Conservation (phyloP, 2,797 vertebrate species). For the Sebastes hubbsi region DNA sequence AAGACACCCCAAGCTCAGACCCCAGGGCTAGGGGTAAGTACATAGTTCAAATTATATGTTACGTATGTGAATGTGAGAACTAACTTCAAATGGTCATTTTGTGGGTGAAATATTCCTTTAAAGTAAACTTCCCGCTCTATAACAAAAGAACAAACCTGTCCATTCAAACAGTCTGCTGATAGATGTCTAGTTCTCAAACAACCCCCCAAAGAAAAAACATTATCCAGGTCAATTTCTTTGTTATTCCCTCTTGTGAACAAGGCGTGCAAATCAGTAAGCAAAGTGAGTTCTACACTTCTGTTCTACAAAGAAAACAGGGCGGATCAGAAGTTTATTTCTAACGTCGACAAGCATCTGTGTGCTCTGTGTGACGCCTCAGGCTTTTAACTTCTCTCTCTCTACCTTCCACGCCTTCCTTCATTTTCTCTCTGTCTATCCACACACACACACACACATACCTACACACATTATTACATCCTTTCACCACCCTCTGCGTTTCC, state of each 20-base stretch:
- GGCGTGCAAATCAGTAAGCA: neutral
- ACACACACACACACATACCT: neutral
- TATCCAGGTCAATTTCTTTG: neutral
- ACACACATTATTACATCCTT: neutral
- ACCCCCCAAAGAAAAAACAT: too few relatives aligned
- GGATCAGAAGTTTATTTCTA: constrained; percentile 22
- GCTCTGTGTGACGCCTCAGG: constrained; percentile 6
- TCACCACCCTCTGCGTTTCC: constrained; percentile 20
- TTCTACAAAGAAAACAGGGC: neutral
- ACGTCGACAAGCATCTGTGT: constrained; percentile 40
- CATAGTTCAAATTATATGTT: neutral
- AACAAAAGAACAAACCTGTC: neutral
- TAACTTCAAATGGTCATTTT: too few relatives aligned
- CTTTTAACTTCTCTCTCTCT: neutral
- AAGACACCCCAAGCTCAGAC: neutral
- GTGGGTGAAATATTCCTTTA: too few relatives aligned
- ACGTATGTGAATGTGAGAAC: neutral
- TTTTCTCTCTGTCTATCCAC: neutral
- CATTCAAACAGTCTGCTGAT: neutral
- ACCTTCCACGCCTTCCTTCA: constrained; percentile 2
- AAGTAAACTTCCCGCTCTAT: neutral
- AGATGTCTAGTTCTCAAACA: neutral
- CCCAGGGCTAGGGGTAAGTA: neutral
- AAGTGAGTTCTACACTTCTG: neutral
- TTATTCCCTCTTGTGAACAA: neutral